phyloP scores from a whole-genome alignment of 2,113 vertebrate species.

The Scalopus aquaticus region DNA sequence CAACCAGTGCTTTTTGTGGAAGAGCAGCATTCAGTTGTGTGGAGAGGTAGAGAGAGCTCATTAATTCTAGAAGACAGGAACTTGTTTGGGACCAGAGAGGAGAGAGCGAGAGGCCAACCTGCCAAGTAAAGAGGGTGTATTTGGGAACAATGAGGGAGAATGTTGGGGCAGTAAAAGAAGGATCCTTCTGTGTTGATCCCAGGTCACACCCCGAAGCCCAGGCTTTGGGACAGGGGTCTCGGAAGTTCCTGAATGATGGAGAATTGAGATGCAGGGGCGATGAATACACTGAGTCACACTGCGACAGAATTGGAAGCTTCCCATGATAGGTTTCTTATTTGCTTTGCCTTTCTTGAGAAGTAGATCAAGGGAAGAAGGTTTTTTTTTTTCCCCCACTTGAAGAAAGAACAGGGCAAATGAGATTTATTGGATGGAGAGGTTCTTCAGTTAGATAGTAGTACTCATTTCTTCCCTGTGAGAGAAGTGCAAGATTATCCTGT shows the following conservation, averaged over 20 bases:
- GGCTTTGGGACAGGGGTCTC: neutral
- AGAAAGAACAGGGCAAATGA: neutral
- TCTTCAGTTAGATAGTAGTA: neutral
- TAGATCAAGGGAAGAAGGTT: neutral
- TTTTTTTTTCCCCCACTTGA: neutral
- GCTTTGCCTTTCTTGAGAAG: neutral
- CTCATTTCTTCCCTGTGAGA: neutral
- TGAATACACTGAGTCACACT: neutral
- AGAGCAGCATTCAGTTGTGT: neutral
- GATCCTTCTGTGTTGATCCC: neutral
- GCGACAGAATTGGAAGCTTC: neutral
- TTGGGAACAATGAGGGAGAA: neutral
- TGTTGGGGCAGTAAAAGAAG: neutral
- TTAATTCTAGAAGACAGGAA: neutral
- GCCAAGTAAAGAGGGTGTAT: fast-evolving
- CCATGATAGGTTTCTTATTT: neutral
- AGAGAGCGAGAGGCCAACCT: neutral
- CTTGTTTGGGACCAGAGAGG: neutral
- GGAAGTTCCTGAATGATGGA: neutral
- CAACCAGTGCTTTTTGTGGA: neutral
- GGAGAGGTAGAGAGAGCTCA: neutral
- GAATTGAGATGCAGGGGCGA: neutral
- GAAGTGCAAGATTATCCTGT: neutral
- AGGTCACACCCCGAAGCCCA: neutral
- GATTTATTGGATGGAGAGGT: slow-evolving; percentile 1